These are phyloP conservation scores for Hepsetus odoe DNA, from an alignment of 2,113 vertebrate species.

Conservation along the genomic window DNA sequence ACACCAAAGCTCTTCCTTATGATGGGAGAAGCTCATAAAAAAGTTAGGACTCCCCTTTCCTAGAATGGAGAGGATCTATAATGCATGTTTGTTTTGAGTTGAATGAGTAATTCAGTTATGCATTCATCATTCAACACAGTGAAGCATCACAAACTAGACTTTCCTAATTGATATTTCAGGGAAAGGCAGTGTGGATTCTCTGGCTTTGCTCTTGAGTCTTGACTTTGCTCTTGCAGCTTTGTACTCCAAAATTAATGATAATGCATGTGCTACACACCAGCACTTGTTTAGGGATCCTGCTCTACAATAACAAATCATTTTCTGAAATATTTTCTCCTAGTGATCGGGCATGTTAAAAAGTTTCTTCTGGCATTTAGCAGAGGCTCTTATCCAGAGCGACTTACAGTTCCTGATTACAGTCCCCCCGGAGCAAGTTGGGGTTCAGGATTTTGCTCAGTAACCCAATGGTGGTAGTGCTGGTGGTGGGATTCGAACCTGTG, in stretches of 20 bases:
- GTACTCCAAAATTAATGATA: background rate
- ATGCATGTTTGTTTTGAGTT: conserved; percentile 18
- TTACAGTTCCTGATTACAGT: too few relatives aligned
- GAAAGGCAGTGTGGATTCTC: conserved; percentile 2
- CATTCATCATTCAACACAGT: background rate
- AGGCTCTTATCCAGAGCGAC: too few relatives aligned
- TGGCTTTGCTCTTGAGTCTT: background rate
- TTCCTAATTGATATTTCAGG: conserved; percentile 30
- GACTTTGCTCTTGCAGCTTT: background rate
- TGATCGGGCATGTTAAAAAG: too few relatives aligned
- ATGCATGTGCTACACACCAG: background rate
- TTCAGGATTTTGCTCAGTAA: too few relatives aligned
- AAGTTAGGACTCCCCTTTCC: background rate
- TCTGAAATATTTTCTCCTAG: too few relatives aligned
- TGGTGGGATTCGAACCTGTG: too few relatives aligned
- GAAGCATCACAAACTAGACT: conserved; percentile 10
- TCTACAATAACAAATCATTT: background rate
- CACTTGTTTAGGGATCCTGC: background rate
- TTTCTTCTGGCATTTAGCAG: too few relatives aligned
- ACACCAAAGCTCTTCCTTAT: background rate
- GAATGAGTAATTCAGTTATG: conserved; percentile 15
- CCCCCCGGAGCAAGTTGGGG: too few relatives aligned
- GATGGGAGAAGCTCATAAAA: conserved; percentile 12
- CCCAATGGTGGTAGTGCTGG: too few relatives aligned
- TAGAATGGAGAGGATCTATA: conserved; percentile 4